Conservation (phyloP, 1,140 invertebrate species). For the Philopotamus ludificatus region DNA sequence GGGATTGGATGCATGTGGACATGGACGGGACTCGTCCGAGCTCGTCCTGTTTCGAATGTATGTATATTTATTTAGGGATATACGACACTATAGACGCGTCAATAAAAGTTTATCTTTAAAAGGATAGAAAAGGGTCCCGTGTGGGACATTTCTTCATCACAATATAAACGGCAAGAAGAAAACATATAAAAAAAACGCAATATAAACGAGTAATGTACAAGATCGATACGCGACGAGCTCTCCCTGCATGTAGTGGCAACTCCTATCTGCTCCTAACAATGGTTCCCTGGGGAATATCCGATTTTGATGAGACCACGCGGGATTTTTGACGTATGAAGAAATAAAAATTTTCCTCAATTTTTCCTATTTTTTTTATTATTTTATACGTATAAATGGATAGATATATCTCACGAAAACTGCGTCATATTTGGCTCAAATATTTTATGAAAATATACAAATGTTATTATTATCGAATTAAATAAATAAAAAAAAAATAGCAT, state of each 20-base stretch:
- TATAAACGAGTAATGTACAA: conserved; percentile 9
- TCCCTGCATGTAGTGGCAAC: too few species aligned
- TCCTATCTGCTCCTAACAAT: not conserved
- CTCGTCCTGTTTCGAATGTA: not conserved
- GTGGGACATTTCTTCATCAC: conserved; percentile 29
- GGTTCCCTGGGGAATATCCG: not conserved
- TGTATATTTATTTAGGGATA: conserved; percentile 21
- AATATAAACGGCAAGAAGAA: conserved; percentile 22
- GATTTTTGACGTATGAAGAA: not conserved
- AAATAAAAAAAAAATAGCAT: too few species aligned
- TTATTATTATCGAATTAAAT: too few species aligned
- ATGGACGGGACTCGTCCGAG: not conserved
- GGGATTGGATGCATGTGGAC: conserved; percentile 12
- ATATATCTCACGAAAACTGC: too few species aligned
- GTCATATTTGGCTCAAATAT: too few species aligned
- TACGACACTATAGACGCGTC: conserved; percentile 17
- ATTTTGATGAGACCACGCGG: not conserved
- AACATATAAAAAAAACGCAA: conserved; percentile 16
- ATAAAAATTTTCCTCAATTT: not conserved
- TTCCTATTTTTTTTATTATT: not conserved
- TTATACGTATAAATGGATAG: too few species aligned
- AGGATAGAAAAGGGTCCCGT: conserved; percentile 23
- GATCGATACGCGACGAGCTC: conserved; percentile 12
- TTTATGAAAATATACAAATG: too few species aligned
- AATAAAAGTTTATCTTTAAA: conserved; percentile 33